Conservation (phyloP, 2,113 vertebrate species). For the Phaethornis superciliosus region DNA sequence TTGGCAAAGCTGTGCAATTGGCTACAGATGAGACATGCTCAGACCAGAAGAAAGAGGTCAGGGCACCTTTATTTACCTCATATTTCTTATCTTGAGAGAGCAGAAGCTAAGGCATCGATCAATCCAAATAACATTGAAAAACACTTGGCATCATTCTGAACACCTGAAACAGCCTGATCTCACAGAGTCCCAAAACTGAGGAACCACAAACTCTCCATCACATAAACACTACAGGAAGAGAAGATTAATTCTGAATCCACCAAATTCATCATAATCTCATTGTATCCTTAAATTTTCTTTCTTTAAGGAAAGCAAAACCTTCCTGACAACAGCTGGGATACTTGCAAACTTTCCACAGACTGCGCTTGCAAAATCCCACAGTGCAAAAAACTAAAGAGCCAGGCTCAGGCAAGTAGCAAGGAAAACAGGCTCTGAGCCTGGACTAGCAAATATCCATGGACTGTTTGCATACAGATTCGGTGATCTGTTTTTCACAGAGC, state of each 20-base stretch:
- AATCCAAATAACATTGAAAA: neutral
- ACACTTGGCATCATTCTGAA: neutral
- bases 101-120: neutral
- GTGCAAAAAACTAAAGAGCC: accelerated
- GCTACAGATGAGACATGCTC: neutral
- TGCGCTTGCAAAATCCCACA: neutral
- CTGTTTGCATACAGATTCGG: neutral
- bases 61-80: neutral
- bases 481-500: neutral
- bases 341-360: neutral
- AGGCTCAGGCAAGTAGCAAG: neutral
- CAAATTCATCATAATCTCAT: neutral
- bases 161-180: neutral
- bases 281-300: neutral
- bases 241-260: neutral
- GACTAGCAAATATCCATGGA: neutral
- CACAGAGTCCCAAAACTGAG: neutral
- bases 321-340: neutral
- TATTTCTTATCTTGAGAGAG: neutral
- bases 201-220: neutral
- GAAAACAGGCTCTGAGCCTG: neutral
- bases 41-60: neutral
- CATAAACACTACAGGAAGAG: neutral
- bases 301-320: neutral
- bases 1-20: neutral